A percentile compares a stretch with the other conserved stretches of the same genome.
Conservation (phyloP, 2,797 vertebrate species). For the Clarias platycephalus region DNA sequence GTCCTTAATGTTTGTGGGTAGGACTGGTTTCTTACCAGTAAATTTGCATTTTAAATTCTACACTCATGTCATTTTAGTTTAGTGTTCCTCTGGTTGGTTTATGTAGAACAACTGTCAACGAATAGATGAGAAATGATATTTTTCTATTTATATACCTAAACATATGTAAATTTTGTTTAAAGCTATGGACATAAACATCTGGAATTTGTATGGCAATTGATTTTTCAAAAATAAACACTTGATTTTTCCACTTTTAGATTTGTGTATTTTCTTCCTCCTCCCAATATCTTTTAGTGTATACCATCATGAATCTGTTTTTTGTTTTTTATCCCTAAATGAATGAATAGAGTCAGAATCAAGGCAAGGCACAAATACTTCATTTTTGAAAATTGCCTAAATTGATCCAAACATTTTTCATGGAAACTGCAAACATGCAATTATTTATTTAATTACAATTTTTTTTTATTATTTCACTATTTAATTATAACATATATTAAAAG, state of each 20-base stretch:
- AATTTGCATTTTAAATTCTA: background rate
- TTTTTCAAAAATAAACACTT: background rate
- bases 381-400: background rate
- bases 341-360: constrained; percentile 34
- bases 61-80: background rate
- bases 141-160: background rate
- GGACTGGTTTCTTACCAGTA: background rate
- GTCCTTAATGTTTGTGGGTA: background rate
- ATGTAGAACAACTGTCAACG: background rate
- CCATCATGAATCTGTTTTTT: background rate
- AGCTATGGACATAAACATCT: background rate
- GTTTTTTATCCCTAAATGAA: background rate
- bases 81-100: background rate
- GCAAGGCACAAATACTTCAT: constrained; percentile 48
- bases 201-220: background rate
- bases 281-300: background rate
- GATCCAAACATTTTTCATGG: background rate
- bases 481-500: background rate
- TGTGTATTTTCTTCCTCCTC: background rate
- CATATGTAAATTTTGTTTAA: background rate
- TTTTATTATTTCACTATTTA: too few relatives aligned
- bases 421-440: background rate
- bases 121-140: background rate
- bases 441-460: background rate
- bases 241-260: background rate